Base-by-base conservation (phyloP, 2,113 vertebrate genomes). In the Oncorhynchus keta region DNA sequence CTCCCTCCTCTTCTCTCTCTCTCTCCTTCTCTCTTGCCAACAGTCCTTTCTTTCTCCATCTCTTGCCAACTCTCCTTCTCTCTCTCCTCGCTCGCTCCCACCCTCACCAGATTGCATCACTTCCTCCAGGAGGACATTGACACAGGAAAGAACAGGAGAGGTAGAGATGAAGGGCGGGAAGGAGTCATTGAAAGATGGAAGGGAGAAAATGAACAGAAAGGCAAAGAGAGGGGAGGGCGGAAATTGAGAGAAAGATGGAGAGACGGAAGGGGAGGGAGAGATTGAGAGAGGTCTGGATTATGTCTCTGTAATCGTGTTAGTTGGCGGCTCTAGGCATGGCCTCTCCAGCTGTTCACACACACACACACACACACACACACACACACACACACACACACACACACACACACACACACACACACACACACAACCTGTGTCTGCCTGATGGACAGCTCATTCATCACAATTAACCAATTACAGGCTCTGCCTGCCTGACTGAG, bases 391-490 rank as follows among this genome's bases (percentile, higher is more conserved):
- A 82, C 79, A 85, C 83, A 91, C 83, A 89, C n/a, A 76, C 81
- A 84, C 86, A 78, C 74, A 89, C n/a, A n/a, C n/a, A n/a, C n/a
- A n/a, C n/a, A n/a, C n/a, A n/a, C n/a, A n/a, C n/a, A n/a, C 74
- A 89, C 61, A 61, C 61, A 84, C 80, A 79, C 79, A 94, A 94
- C 94, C 94, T 93, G 94, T 94, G 93, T 93, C 89, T 80, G 83
- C 81, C 86, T 86, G 87, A 93, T 90, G 90, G 93, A 86, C 92
- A 86, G 73, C 90, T 92, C 94, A 95, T 95, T 95, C 91, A 96
- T 95, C 95, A 95, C 83, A 90, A 93, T 94, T 90, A 92, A 89
- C 94, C 94, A 94, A 95, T 95, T 95, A 95, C 90, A 28, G 57
- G 82, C 70, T 79, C 85, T 49, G 85, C 89, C 91, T 81, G 91